Percentiles rank a stretch among this genome's conserved stretches.
Evolutionary conservation across 2,113 vertebrate genomes (phyloP).

Genomic region (Turnix velox): DNA sequence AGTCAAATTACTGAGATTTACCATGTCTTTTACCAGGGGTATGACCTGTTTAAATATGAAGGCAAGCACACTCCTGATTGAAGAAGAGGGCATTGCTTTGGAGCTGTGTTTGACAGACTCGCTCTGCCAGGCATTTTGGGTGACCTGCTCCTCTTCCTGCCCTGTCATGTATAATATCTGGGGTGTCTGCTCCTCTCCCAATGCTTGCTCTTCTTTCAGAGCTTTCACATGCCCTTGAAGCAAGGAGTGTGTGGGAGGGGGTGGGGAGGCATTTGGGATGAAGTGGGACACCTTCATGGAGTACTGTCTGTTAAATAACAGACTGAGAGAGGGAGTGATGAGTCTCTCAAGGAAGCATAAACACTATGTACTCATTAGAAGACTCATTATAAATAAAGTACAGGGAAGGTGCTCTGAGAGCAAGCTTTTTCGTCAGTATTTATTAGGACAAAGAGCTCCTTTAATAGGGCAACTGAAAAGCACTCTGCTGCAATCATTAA

Average conservation of each 20-base stretch:
- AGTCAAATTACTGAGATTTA: not conserved
- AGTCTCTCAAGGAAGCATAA: slow-evolving; percentile 80
- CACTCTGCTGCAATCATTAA: slow-evolving; percentile 73
- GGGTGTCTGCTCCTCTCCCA: not conserved
- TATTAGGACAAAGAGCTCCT: slow-evolving; percentile 77
- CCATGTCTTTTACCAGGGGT: not conserved
- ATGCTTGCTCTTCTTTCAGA: not conserved
- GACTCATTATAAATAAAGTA: slow-evolving; percentile 78
- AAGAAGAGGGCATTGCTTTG: not conserved
- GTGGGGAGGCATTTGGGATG: not conserved
- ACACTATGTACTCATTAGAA: slow-evolving; percentile 77
- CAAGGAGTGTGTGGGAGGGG: not conserved
- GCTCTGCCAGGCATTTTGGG: not conserved
- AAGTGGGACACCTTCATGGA: slow-evolving; percentile 56
- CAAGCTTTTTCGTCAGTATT: slow-evolving; percentile 69
- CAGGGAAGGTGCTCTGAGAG: slow-evolving; percentile 77
- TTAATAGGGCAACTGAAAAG: slow-evolving; percentile 75
- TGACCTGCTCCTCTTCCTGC: not conserved
- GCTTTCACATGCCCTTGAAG: slow-evolving; percentile 44
- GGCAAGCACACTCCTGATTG: not conserved
- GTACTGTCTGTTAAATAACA: slow-evolving; percentile 70
- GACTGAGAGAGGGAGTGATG: slow-evolving; percentile 72
- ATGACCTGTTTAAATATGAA: not conserved
- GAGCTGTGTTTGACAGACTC: not conserved
- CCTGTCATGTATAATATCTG: not conserved